Percentiles rank a stretch among this genome's conserved stretches.
Conservation (phyloP, 2,888 invertebrate species). For the Campoletis raptor region DNA sequence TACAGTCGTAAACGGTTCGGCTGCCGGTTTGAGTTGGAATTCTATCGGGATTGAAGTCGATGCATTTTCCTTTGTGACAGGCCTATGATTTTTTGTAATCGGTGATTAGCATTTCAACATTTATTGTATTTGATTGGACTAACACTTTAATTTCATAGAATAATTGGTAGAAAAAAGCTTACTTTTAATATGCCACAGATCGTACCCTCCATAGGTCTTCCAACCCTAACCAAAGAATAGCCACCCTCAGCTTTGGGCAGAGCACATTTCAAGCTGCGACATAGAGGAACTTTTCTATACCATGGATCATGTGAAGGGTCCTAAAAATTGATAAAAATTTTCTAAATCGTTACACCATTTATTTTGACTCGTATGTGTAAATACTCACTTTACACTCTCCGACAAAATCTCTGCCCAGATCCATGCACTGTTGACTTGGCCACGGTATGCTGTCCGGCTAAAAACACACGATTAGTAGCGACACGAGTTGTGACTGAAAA, state of each 20-base stretch:
- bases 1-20: background rate
- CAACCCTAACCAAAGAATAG: background rate
- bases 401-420: no score
- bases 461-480: background rate
- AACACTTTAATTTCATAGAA: background rate
- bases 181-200: background rate
- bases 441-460: background rate
- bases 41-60: background rate
- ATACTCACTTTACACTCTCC: background rate
- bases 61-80: background rate
- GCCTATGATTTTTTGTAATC: background rate
- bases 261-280: background rate
- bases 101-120: background rate
- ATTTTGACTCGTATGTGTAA: background rate
- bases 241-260: background rate
- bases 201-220: background rate
- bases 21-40: background rate
- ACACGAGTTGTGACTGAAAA: background rate
- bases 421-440: background rate
- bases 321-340: background rate
- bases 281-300: background rate
- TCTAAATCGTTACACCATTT: background rate
- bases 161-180: background rate
- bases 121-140: background rate
- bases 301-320: background rate